phyloP scores from a whole-genome alignment of 2,113 vertebrate species.

The Nyctereutes procyonoides region DNA sequence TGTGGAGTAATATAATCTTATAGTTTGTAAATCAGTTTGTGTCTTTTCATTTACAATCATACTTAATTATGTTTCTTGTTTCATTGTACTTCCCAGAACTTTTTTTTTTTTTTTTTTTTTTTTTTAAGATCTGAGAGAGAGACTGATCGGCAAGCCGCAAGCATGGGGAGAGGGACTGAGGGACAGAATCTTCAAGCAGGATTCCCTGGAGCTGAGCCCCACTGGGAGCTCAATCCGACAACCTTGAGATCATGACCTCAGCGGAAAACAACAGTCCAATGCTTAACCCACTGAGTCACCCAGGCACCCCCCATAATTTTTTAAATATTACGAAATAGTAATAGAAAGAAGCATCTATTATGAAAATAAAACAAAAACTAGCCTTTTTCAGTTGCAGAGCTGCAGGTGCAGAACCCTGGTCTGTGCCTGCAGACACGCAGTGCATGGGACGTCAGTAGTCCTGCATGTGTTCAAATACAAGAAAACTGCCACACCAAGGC shows the following conservation, averaged over 20 bases:
- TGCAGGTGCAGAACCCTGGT: not conserved
- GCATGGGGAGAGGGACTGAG: not conserved
- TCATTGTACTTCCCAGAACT: not conserved
- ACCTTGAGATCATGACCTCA: not conserved
- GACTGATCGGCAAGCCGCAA: not conserved
- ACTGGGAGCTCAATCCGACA: not conserved
- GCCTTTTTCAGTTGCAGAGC: not conserved
- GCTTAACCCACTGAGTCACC: not conserved
- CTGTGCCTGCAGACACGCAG: rapidly evolving
- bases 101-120: not conserved
- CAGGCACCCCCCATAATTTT: not conserved
- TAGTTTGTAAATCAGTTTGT: not conserved
- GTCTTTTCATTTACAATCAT: not conserved
- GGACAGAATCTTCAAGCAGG: not conserved
- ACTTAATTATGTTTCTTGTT: not conserved
- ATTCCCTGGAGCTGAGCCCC: not conserved
- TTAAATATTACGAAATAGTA: not conserved
- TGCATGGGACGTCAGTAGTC: not conserved
- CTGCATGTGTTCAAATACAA: not conserved
- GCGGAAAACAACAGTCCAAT: not conserved
- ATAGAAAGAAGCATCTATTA: not conserved
- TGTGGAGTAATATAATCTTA: not conserved
- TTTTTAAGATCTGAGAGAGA: not conserved
- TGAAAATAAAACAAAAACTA: not conserved
- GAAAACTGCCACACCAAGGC: rapidly evolving